Evolutionary conservation across 1,140 invertebrate genomes (phyloP).

Genomic region (Drosophila lacertosa): DNA sequence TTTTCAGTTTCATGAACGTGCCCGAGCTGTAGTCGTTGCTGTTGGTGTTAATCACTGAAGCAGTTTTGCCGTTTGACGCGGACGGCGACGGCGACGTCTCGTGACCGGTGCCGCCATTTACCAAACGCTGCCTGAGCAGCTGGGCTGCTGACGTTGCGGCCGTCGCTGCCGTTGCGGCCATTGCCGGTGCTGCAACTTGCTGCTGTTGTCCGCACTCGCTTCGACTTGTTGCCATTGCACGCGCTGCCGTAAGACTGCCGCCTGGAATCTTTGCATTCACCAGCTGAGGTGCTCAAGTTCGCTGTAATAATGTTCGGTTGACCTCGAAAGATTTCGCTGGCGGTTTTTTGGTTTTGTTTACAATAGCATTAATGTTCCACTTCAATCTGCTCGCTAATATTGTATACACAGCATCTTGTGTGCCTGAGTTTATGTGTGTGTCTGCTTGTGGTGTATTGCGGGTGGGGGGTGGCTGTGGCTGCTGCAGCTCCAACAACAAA

Average conservation of each 20-base stretch:
- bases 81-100: slow-evolving; percentile 17
- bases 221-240: slow-evolving; percentile 71
- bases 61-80: slow-evolving; percentile 30
- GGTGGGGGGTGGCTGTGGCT: slow-evolving; percentile 32
- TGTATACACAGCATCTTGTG: slow-evolving; percentile 76
- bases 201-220: slow-evolving; percentile 29
- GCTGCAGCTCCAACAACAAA: slow-evolving; percentile 42
- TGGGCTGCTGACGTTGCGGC: slow-evolving; percentile 11
- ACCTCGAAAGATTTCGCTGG: slow-evolving; percentile 41
- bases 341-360: slow-evolving; percentile 61
- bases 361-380: slow-evolving; percentile 62
- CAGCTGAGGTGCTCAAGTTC: slow-evolving; percentile 31
- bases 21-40: slow-evolving; percentile 63
- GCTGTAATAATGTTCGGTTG: slow-evolving; percentile 30
- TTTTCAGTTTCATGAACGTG: slow-evolving; percentile 92
- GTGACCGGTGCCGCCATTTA: slow-evolving; percentile 47
- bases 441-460: slow-evolving; percentile 3
- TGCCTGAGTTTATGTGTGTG: slow-evolving; percentile 11
- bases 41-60: slow-evolving; percentile 12
- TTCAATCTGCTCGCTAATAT: slow-evolving; percentile 69
- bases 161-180: neutral
- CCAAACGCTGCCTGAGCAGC: slow-evolving; percentile 34
- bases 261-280: slow-evolving; percentile 38
- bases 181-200: slow-evolving; percentile 14
- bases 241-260: slow-evolving; percentile 43